These are phyloP conservation scores for Rhagoletis pomonella DNA, from an alignment of 1,140 invertebrate species.

Conservation along the genomic window DNA sequence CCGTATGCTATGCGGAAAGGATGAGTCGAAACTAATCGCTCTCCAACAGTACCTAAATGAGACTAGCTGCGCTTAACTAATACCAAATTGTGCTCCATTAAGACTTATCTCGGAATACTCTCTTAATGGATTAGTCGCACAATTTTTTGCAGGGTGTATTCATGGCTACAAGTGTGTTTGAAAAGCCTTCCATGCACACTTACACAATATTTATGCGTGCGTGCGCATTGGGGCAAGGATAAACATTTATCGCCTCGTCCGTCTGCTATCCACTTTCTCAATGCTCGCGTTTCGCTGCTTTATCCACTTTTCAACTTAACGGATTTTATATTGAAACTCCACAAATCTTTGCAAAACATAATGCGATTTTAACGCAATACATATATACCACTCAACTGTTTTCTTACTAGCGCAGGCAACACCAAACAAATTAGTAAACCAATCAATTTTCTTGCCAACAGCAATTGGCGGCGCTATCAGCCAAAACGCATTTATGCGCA, in stretches of 20 bases:
- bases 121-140: no score
- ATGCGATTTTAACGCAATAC: conserved; percentile 28
- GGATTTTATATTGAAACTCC: neutral
- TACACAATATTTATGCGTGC: neutral
- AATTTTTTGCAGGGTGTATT: no score
- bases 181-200: neutral
- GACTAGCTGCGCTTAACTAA: no score
- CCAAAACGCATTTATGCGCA: conserved; percentile 9
- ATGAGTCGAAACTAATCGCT: no score
- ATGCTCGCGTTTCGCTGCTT: neutral
- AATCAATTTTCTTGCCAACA: neutral
- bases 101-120: no score
- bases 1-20: no score
- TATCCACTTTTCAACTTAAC: conserved; percentile 37
- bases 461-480: neutral
- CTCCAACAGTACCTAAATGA: no score
- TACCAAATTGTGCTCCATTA: no score
- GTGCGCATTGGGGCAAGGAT: neutral
- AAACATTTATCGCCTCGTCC: conserved; percentile 50
- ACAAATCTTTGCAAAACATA: conserved; percentile 7
- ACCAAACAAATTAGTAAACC: neutral
- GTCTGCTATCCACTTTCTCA: neutral
- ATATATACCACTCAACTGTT: neutral
- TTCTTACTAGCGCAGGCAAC: neutral
- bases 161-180: no score